These are phyloP conservation scores for Heliornis fulica DNA, from an alignment of 2,113 vertebrate genomes.

Conservation along the genomic window DNA sequence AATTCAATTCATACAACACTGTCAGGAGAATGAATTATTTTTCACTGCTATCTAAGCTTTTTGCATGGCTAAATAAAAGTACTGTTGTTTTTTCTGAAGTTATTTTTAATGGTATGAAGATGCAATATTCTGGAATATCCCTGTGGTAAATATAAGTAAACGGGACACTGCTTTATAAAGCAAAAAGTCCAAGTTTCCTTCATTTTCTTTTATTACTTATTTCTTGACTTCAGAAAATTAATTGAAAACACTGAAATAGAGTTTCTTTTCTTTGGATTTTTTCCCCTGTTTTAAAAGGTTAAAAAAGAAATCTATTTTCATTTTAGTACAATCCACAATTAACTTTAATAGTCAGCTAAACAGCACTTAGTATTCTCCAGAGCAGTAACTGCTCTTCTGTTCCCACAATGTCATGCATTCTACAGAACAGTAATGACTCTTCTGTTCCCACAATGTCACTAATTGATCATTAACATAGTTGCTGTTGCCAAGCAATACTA, in stretches of 20 bases:
- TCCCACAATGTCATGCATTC: conserved; percentile 39
- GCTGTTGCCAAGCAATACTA: conserved; percentile 69
- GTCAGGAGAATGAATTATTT: background rate
- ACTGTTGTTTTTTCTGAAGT: background rate
- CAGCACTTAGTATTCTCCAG: conserved; percentile 52
- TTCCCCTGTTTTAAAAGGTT: background rate
- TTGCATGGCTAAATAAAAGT: background rate
- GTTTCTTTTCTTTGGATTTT: background rate
- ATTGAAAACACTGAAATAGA: background rate
- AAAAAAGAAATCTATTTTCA: conserved; percentile 37
- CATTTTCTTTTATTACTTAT: background rate
- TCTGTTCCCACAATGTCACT: conserved; percentile 59
- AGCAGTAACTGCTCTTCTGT: conserved; percentile 47
- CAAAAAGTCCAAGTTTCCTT: background rate
- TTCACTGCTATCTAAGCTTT: background rate
- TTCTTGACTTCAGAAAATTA: background rate
- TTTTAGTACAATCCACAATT: conserved; percentile 42
- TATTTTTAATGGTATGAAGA: background rate
- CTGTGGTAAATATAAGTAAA: background rate
- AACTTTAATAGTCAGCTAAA: conserved; percentile 45
- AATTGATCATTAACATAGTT: conserved; percentile 63
- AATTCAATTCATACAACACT: background rate
- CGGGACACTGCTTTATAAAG: background rate
- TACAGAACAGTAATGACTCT: conserved; percentile 46
- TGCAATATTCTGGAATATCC: background rate